phyloP scores from a whole-genome alignment of 2,888 invertebrate genomes.

The Drepanosiphum platanoidis region DNA sequence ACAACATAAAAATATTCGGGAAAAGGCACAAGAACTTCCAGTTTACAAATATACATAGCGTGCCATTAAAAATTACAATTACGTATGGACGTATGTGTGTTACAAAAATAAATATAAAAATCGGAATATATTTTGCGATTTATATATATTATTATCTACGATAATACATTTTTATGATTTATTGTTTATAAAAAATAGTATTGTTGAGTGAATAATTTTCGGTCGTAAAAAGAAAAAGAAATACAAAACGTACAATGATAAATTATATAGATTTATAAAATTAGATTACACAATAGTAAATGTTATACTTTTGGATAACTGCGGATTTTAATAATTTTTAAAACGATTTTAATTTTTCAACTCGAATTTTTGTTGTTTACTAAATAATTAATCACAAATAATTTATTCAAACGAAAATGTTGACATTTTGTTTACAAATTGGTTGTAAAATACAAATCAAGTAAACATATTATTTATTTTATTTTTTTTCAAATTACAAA shows the following conservation, averaged over 20 bases:
- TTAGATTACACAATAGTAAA: neutral
- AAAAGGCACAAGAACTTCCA: neutral
- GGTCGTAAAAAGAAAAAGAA: neutral
- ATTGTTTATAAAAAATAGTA: neutral
- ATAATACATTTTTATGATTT: neutral
- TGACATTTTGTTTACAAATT: neutral
- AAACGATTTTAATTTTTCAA: neutral
- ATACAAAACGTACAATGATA: neutral
- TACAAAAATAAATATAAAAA: constrained; percentile 41
- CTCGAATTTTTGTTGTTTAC: neutral
- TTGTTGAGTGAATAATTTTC: neutral
- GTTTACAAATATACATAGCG: neutral
- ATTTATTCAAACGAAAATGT: neutral
- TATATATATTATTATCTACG: neutral
- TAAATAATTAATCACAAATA: constrained; percentile 10
- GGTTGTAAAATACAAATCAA: neutral
- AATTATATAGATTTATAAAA: neutral
- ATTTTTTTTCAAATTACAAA: constrained; percentile 4
- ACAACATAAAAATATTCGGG: neutral
- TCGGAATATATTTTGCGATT: neutral
- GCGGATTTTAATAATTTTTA: neutral
- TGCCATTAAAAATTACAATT: neutral
- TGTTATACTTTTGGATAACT: neutral
- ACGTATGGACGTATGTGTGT: neutral
- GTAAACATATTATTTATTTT: neutral